These are phyloP conservation scores for Protobothrops flavoviridis DNA, from an alignment of 2,113 vertebrate genomes.

Conservation along the genomic window DNA sequence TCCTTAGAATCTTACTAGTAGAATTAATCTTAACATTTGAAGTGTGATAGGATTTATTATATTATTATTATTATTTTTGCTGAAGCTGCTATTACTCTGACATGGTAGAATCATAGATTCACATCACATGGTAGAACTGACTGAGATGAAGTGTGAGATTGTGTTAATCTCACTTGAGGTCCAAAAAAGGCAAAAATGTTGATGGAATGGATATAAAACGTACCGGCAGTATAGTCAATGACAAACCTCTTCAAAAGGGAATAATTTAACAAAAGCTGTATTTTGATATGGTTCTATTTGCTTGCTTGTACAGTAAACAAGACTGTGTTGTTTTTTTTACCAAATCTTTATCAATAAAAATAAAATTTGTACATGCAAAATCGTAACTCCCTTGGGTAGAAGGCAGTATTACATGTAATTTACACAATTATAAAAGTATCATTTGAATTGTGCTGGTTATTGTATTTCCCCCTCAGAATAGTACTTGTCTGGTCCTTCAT, in stretches of 20 bases:
- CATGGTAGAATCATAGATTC: conserved; percentile 67
- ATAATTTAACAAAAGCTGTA: conserved; percentile 65
- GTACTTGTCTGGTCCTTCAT: conserved; percentile 74
- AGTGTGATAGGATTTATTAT: conserved; percentile 69
- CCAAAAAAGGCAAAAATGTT: conserved; percentile 63
- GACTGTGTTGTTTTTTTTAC: conserved; percentile 73
- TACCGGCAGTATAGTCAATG: conserved; percentile 67
- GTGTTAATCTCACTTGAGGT: conserved; percentile 43
- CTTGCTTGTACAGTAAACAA: conserved; percentile 74
- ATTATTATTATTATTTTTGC: conserved; percentile 59
- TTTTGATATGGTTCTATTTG: conserved; percentile 74
- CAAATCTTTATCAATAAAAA: conserved; percentile 74
- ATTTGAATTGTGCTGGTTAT: conserved; percentile 75
- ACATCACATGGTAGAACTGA: conserved; percentile 56
- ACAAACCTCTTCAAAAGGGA: conserved; percentile 66
- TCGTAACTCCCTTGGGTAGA: conserved; percentile 72
- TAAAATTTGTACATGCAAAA: conserved; percentile 76
- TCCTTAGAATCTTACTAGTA: conserved; percentile 70
- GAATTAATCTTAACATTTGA: conserved; percentile 66
- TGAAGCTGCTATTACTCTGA: conserved; percentile 79
- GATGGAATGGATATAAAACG: conserved; percentile 53
- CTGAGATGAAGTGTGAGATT: conserved; percentile 59
- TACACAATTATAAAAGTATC: conserved; percentile 66
- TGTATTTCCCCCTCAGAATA: conserved; percentile 68
- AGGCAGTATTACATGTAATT: conserved; percentile 76